Evolutionary conservation across 2,113 vertebrate genomes (phyloP), one percentile per base, ranked within the genome.

Genomic region (Zosterops lateralis): DNA sequence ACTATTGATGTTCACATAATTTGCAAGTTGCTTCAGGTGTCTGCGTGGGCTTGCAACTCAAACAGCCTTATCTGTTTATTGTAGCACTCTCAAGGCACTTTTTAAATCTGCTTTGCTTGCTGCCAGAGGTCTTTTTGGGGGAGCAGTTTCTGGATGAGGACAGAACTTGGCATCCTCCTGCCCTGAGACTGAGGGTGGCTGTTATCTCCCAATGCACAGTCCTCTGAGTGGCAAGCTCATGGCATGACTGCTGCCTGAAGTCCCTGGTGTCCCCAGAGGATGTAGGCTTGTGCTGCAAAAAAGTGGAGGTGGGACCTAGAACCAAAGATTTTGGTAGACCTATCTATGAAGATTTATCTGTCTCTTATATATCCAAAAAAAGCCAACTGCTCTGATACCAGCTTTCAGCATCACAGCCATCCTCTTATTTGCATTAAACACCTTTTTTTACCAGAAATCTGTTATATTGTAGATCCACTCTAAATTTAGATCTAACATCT

Each of bases 1-100:
- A 12, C 40, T 5, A 0, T 1, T 21, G 26, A 7, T 13, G 8
- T 47, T 73, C 65, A 25, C 2, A 0, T 11, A 53, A 54, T 6
- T 65, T 62, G 15, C 34, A 38, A 93, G 38, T 42, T 80, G 29
- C 48, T 84, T 64, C 1, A 3, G 0, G 1, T 64, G 81, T 44
- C 68, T 84, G 34, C 32, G 34, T 81, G 77, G 34, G 31, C 40
- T 89, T 89, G 42, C 21, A 48, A 4, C 47, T 40, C 22, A 31
- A 87, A 44, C 3, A 0, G 40, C 17, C 36, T 66, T 84, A 34
- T 40, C 51, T 86, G 17, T 22, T 80, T 60, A 14, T 45, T 45
- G 16, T 60, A 44, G 24, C 8, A 6, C n/a, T 68, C 25, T 51
- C 42, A 38, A 65, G 25, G 12, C 25, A 17, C 16, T 74, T 50